Base-by-base conservation (phyloP, 2,113 vertebrate genomes). In the Lycocorax pyrrhopterus region DNA sequence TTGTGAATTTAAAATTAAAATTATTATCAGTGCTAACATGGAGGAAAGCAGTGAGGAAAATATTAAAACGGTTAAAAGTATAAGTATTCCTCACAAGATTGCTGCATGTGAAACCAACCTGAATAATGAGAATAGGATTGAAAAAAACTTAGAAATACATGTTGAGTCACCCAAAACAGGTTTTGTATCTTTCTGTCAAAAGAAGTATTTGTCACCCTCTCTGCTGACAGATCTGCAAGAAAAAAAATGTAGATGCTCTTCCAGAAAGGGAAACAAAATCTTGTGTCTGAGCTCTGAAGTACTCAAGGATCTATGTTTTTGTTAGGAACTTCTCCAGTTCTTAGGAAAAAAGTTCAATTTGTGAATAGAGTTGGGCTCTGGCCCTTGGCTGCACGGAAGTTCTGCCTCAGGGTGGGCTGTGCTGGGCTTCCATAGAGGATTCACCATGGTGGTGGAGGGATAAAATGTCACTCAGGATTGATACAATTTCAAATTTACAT, bases 1-100 rank as follows among this genome's bases (percentile, higher is more conserved):
- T 96, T 43, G 71, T 90, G 90, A 88, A 96, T 96, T 95, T 84
- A 89, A 96, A 94, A 91, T 95, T 82, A 92, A 94, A 96, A 87
- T 94, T 66, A 46, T 88, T 91, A 95, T 96, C 85, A 86, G 82
- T 77, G 89, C 78, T 93, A 89, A 67, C 75, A 8, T 66, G 63
- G 87, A 86, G 68, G 73, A 86, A 75, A 86, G 64, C 39, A 37
- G 55, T 3, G 53, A 83, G 75, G 68, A 84, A 95, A 78, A 73
- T 67, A 80, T 11, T 29, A 77, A 80, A 93, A 66, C 84, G 87
- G 32, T 71, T 80, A 16, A 35, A 92, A 88, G 35, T 63, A 0
- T 32, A 77, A 90, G n/a, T 74, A 17, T 72, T 81, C 56, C 66
- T 81, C 73, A 29, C 47, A 30, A 67, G 87, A 32, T 19, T 71